A percentile compares a stretch with the other conserved stretches of the same genome.
Conservation (phyloP, 2,113 vertebrate genomes). For the Ptilonorhynchus violaceus region DNA sequence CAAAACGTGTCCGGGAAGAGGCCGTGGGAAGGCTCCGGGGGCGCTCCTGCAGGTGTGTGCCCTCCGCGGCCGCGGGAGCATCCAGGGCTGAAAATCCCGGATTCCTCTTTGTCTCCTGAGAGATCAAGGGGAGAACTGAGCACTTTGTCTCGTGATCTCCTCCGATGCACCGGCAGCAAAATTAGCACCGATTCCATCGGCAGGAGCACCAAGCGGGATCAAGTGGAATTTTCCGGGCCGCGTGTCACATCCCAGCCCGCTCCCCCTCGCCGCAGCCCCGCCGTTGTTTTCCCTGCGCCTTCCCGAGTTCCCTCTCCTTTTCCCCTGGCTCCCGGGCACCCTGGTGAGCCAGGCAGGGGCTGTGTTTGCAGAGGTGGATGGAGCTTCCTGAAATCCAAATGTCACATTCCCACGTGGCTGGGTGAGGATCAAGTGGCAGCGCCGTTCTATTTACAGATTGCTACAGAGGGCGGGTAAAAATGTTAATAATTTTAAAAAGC, state of each 20-base stretch:
- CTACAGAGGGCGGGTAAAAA: not conserved
- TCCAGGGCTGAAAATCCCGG: accelerated
- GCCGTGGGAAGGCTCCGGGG: accelerated
- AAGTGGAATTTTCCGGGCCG: not conserved
- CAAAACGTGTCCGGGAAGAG: accelerated
- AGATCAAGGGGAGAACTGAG: not conserved
- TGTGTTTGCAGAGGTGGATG: conserved; percentile 2
- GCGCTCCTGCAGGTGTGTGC: accelerated
- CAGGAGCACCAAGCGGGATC: accelerated
- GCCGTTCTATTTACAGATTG: not conserved
- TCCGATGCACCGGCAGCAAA: not conserved
- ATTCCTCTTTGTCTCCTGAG: accelerated
- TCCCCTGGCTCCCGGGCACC: not conserved
- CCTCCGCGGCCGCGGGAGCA: accelerated
- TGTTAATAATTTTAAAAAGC: not conserved
- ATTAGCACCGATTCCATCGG: not conserved
- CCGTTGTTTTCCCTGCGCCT: not conserved
- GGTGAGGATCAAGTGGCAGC: not conserved
- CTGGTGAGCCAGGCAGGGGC: not conserved
- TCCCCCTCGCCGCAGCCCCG: not conserved
- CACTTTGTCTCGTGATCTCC: not conserved
- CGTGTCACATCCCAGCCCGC: not conserved
- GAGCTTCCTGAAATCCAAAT: conserved; percentile 2
- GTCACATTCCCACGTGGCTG: not conserved
- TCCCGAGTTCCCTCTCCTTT: not conserved